A percentile compares a stretch with the other conserved stretches of the same genome.
Conservation (phyloP, 2,888 invertebrate species). For the Mesochorus sp. region DNA sequence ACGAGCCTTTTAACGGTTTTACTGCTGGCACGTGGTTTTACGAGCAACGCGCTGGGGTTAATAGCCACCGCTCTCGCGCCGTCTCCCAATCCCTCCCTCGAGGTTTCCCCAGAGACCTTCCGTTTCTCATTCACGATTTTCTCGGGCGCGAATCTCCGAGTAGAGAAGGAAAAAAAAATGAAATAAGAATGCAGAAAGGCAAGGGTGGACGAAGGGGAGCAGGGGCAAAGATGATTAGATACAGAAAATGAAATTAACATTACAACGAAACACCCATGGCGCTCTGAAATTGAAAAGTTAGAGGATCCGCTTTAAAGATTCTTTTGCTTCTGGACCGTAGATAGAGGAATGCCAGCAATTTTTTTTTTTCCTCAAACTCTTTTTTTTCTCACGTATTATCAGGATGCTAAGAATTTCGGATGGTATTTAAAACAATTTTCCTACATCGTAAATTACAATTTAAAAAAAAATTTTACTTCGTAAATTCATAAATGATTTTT, state of each 20-base stretch:
- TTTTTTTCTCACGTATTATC: no score
- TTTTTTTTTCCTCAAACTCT: constrained; percentile 8
- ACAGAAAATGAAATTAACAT: constrained; percentile 38
- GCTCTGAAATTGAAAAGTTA: constrained; percentile 29
- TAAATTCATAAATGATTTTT: no score
- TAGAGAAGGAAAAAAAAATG: constrained; percentile 19
- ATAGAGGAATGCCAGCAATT: no score
- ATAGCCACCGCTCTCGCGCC: constrained; percentile 63
- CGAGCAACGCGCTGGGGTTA: constrained; percentile 64
- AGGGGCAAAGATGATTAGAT: constrained; percentile 34
- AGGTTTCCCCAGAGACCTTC: constrained; percentile 37
- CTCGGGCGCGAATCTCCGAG: constrained; percentile 47
- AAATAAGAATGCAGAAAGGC: no score
- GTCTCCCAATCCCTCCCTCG: constrained; percentile 46
- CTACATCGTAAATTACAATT: no score
- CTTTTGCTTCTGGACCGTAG: background rate
- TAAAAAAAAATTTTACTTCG: no score
- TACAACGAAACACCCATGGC: constrained; percentile 16
- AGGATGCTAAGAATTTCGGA: no score
- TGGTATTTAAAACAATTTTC: no score
- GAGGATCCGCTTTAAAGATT: background rate
- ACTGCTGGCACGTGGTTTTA: constrained; percentile 66
- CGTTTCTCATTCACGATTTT: constrained; percentile 59
- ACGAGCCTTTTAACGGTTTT: constrained; percentile 68
- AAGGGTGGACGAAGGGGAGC: no score